Percentiles rank a stretch among this genome's conserved stretches.
Evolutionary conservation across 2,113 vertebrate genomes (phyloP).

Genomic region (Castor canadensis): DNA sequence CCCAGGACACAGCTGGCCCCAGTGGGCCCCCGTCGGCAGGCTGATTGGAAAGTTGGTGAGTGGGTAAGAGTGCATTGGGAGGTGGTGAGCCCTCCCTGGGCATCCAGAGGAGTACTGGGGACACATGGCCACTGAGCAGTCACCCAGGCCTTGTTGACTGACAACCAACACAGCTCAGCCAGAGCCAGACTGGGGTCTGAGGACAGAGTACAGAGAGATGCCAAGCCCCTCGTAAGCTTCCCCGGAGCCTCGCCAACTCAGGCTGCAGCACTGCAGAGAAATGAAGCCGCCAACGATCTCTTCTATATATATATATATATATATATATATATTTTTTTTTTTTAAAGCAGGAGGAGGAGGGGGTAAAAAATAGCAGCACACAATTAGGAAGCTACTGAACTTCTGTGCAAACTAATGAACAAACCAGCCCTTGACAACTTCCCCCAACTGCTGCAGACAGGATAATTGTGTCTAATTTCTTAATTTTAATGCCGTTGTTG

Average conservation of each 20-base stretch:
- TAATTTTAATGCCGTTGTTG: constrained; percentile 85
- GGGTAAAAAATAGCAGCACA: constrained; percentile 70
- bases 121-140: fast-evolving
- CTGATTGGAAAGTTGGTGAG: no score
- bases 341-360: constrained; percentile 52
- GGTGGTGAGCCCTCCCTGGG: background rate
- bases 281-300: background rate
- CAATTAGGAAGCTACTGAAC: constrained; percentile 78
- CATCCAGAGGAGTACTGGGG: background rate
- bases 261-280: background rate
- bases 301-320: background rate
- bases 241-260: background rate
- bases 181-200: background rate
- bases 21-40: fast-evolving
- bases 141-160: background rate
- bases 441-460: constrained; percentile 79
- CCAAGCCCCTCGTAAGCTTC: background rate
- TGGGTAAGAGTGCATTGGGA: fast-evolving
- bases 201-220: background rate
- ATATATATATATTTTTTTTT: background rate
- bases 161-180: background rate
- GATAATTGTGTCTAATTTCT: constrained; percentile 88
- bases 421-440: constrained; percentile 66
- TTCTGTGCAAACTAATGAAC: constrained; percentile 74
- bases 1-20: fast-evolving